Evolutionary conservation across 2,113 vertebrate species (phyloP).

Genomic region (Brachyhypopomus occidentalis): DNA sequence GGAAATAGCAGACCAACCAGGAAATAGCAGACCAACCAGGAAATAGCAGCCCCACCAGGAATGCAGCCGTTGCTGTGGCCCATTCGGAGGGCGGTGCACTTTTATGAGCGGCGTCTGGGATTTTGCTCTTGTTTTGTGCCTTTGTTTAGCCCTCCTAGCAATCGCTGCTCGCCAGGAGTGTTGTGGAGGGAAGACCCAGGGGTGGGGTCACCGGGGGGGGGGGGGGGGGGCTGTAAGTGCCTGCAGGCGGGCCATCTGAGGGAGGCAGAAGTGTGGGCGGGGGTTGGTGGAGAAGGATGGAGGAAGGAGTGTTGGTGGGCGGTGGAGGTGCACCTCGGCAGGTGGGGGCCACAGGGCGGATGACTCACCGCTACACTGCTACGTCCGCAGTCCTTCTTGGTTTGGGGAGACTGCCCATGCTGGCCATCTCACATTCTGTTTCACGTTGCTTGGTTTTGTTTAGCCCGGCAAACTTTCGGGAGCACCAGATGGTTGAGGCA

Average conservation of each 20-base stretch:
- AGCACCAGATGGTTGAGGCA: constrained; percentile 11
- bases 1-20: no score
- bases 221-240: no score
- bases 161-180: constrained; percentile 19
- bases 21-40: no score
- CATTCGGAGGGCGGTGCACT: no score
- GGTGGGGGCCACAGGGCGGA: constrained; percentile 46
- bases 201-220: background rate
- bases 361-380: constrained; percentile 62
- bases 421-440: background rate
- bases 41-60: no score
- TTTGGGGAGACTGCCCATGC: background rate
- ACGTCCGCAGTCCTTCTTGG: constrained; percentile 51
- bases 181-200: constrained; percentile 25
- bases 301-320: constrained; percentile 5
- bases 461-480: background rate
- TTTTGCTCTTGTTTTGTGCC: no score
- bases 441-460: constrained; percentile 7
- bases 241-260: no score
- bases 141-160: no score
- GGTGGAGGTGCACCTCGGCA: constrained; percentile 35
- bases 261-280: no score
- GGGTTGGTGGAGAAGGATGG: no score
- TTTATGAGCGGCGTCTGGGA: no score
- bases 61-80: no score